These are phyloP conservation scores for Rotaria magnacalcarata DNA, from an alignment of 2,888 invertebrate species.

Conservation along the genomic window DNA sequence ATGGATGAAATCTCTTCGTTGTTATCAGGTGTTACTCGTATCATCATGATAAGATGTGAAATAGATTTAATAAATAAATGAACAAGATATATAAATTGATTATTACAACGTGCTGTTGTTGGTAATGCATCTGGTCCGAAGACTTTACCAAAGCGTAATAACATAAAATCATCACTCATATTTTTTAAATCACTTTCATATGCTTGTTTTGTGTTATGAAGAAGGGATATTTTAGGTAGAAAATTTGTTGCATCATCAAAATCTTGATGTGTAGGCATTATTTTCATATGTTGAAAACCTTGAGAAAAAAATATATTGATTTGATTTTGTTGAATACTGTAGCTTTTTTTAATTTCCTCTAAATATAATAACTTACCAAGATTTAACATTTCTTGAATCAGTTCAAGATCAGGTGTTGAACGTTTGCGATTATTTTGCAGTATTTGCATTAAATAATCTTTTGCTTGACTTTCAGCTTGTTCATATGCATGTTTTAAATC, in stretches of 20 bases:
- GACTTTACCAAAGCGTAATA: constrained; percentile 10
- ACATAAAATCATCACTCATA: constrained; percentile 32
- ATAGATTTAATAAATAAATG: constrained; percentile 18
- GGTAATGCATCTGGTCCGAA: not conserved
- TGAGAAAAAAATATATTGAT: not conserved
- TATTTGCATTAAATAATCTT: not conserved
- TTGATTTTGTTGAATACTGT: not conserved
- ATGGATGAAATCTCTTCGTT: not conserved
- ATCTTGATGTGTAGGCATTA: not conserved
- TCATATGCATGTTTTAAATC: not conserved
- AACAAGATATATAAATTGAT: constrained; percentile 1
- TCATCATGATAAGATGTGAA: not conserved
- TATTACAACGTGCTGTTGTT: not conserved
- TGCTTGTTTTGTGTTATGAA: not conserved
- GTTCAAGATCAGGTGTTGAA: not conserved
- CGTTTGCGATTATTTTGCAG: not conserved
- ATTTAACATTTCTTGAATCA: constrained; percentile 7
- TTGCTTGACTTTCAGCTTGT: not conserved
- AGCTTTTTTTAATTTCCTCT: not conserved
- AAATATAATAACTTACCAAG: not conserved
- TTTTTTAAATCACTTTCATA: not conserved
- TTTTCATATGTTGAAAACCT: not conserved
- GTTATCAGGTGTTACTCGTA: not conserved
- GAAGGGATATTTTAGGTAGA: not conserved
- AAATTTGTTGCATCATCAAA: not conserved